Conservation (phyloP, 2,113 vertebrate genomes). For the Ondatra zibethicus region DNA sequence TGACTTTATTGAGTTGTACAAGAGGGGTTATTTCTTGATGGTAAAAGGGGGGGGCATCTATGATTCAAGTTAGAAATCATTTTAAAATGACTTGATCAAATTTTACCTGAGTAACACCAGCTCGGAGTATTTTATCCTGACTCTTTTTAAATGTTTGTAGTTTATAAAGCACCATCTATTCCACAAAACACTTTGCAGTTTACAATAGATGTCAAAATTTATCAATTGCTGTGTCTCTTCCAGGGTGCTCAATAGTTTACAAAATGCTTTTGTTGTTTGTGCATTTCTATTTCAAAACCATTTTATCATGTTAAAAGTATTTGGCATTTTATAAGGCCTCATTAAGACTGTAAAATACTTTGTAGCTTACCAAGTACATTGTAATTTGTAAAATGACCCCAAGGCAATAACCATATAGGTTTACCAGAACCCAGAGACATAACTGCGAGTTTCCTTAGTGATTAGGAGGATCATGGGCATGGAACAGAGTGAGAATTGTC, state of each 20-base stretch:
- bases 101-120: not conserved
- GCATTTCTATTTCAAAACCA: not conserved
- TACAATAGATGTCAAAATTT: not conserved
- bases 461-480: not conserved
- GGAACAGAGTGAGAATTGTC: not conserved
- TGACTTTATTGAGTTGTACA: not conserved
- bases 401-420: conserved; percentile 8
- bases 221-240: not conserved
- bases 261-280: not conserved
- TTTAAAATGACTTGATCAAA: not conserved
- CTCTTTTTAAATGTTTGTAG: conserved; percentile 14
- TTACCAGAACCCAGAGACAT: not conserved
- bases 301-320: conserved; percentile 49
- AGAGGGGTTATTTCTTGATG: not conserved
- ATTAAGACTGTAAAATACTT: conserved; percentile 29
- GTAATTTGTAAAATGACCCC: conserved; percentile 49
- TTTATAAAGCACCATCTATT: conserved; percentile 30
- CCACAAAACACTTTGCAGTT: conserved; percentile 22
- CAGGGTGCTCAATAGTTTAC: conserved; percentile 17
- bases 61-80: conserved; percentile 53
- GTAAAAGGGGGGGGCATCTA: not conserved
- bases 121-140: not conserved
- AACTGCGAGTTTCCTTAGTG: conserved; percentile 36
- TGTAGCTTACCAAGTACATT: conserved; percentile 50
- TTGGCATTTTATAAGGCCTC: conserved; percentile 31